Evolutionary conservation across 2,888 invertebrate species (phyloP), one percentile per base, ranked within the genome.

Genomic region (Agonopterix alstromeriana): DNA sequence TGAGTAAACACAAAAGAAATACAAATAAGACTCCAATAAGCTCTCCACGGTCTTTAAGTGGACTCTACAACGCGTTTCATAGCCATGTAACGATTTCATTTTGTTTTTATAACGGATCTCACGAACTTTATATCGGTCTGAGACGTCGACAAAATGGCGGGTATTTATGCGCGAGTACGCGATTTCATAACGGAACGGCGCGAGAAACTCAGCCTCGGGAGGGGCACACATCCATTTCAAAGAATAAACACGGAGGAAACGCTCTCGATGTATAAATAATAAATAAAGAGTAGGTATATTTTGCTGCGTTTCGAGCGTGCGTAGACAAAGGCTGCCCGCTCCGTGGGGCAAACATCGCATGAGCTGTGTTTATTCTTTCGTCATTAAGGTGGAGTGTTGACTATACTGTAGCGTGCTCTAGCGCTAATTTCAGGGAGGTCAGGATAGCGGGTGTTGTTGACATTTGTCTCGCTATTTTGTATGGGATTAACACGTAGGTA

Each of bases 201-300:
- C 66, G 67, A 63, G 67, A 67, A 66, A 63, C 65, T 60, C 58
- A 56, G 27, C 27, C 27, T 7, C 27, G 27, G 55, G 62, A 60
- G 68, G 66, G 72, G 71, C 73, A 70, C 75, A 82, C 81, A 80
- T 82, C 82, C 82, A 85, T 84, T 82, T 80, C 83, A 77, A 77
- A 83, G 80, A 81, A 81, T 78, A 83, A 83, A 84, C 83, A 85
- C 66, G 68, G 67, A 73, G 77, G 74, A 79, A 77, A 73, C 70
- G 75, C 77, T 82, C 79, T 79, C 79, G 77, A 82, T 81, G 84
- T 82, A 83, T 85, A 84, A 83, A 86, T 85, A 84, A 84, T 84
- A 81, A 82, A 84, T 81, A 79, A 75, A 75, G 79, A 71, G 79
- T 79, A 72, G 27, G 79, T 79, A 77, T 82, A 82, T 82, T 82